Percentiles rank a stretch among this genome's conserved stretches.
Conservation (phyloP, 2,888 invertebrate species). For the Heliconius ethilla region DNA sequence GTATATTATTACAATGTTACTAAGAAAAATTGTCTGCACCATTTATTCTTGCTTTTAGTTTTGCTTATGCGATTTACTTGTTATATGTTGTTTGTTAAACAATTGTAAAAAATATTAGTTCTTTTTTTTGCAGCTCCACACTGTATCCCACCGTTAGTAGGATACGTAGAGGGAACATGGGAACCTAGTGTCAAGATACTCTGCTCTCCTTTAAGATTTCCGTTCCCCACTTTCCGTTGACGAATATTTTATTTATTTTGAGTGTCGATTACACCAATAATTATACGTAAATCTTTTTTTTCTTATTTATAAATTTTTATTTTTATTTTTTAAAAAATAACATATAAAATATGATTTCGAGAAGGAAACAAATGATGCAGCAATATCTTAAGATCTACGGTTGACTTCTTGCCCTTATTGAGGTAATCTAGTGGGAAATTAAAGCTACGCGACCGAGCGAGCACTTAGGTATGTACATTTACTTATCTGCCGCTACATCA, state of each 20-base stretch:
- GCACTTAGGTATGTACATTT: slow-evolving; percentile 35
- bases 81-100: too few species aligned
- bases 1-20: background rate
- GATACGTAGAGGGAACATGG: too few species aligned
- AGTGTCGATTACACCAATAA: too few species aligned
- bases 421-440: slow-evolving; percentile 49
- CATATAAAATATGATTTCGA: slow-evolving; percentile 38
- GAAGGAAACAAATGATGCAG: slow-evolving; percentile 40
- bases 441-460: slow-evolving; percentile 42
- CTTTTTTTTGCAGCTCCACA: too few species aligned
- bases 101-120: too few species aligned
- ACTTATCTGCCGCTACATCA: slow-evolving; percentile 30
- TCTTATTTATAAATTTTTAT: background rate
- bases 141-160: too few species aligned
- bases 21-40: background rate
- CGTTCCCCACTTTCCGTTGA: too few species aligned
- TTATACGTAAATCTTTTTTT: too few species aligned
- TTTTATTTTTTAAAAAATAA: background rate
- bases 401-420: slow-evolving; percentile 44
- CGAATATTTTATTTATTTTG: too few species aligned
- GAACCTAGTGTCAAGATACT: too few species aligned
- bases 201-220: too few species aligned
- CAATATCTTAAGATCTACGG: slow-evolving; percentile 40
- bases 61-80: background rate
- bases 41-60: background rate